Base-by-base conservation (phyloP, 2,797 vertebrate species). In the Synaphobranchus kaupii region DNA sequence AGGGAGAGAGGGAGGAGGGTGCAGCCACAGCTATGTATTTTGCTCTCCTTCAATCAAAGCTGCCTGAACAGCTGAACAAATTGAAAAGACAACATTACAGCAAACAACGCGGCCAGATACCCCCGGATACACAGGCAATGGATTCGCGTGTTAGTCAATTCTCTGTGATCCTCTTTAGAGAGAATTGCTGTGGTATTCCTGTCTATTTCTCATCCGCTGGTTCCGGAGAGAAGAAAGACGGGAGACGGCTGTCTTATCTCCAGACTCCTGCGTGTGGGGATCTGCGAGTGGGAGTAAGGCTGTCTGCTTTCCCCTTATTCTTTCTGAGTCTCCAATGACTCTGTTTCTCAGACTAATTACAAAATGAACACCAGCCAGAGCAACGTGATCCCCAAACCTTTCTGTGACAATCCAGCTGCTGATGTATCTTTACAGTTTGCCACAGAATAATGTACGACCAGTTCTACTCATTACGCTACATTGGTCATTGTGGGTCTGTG, bases 171-270 rank as follows among this genome's bases (percentile, higher is more conserved):
- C 84, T 63, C 34, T 47, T 84, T 20, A 39, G 54, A 44, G 83
- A 39, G 25, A 76, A 60, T 25, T 52, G 60, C 85, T 83, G 7
- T 83, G 7, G 47, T 50, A 58, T 47, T 76, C 52, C 68, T 58
- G 44, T 17, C 68, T 63, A 52, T 63, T 50, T 76, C 39, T 80
- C 71, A 88, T 81, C 56, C 25, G 50, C 39, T 84, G 71, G 76
- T 31, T 34, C 56, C 5, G n/a, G 44, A 15, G n/a, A 52, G 13
- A 87, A 68, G 9, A 39, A 87, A 68, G 9, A 39, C 12, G 31
- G 54, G 44, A 66, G 48, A 25, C 5, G 60, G 34, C n/a, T 0
- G 34, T 4, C 34, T 76, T 39, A 31, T 76, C 28, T 39, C 15
- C 31, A 22, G 78, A 9, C 3, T 50, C 78, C 15, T 50, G 20